Percentiles rank a stretch among this genome's conserved stretches.
Conservation (phyloP, 2,797 vertebrate species). For the Allobates femoralis region DNA sequence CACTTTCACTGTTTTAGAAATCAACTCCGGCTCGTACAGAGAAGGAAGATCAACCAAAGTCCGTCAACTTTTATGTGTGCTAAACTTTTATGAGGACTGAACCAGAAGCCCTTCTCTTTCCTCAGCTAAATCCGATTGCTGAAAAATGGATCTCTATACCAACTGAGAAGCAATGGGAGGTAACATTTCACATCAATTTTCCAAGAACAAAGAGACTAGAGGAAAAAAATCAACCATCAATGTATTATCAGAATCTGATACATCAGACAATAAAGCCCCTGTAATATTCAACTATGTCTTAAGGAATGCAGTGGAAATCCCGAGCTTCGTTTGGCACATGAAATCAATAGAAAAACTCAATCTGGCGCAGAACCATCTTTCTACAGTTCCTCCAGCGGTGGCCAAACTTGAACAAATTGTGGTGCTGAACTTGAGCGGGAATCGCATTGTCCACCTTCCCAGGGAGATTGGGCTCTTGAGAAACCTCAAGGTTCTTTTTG, state of each 20-base stretch:
- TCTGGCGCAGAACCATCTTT: slow-evolving; percentile 86
- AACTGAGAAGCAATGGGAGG: slow-evolving; percentile 78
- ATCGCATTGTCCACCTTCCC: slow-evolving; percentile 84
- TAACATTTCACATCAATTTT: slow-evolving; percentile 74
- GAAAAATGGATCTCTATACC: neutral
- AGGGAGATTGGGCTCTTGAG: slow-evolving; percentile 85
- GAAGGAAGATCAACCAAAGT: neutral
- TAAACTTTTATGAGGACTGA: neutral
- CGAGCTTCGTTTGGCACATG: slow-evolving; percentile 87
- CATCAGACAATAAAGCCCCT: slow-evolving; percentile 75
- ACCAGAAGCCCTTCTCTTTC: no score
- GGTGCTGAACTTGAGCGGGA: slow-evolving; percentile 88
- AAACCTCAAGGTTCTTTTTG: slow-evolving; percentile 85
- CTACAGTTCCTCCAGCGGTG: slow-evolving; percentile 77
- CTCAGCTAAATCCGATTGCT: neutral
- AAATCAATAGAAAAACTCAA: slow-evolving; percentile 88
- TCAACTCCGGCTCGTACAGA: slow-evolving; percentile 60
- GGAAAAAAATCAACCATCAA: slow-evolving; percentile 74
- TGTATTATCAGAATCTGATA: slow-evolving; percentile 74
- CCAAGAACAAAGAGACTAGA: slow-evolving; percentile 71
- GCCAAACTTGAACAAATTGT: slow-evolving; percentile 83
- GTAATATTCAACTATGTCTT: slow-evolving; percentile 85
- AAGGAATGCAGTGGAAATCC: slow-evolving; percentile 81
- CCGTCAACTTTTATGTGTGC: neutral
- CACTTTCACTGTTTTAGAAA: slow-evolving; percentile 70